These are phyloP conservation scores for Hirtodrosophila cameraria DNA, from an alignment of 2,888 invertebrate genomes.

Conservation along the genomic window DNA sequence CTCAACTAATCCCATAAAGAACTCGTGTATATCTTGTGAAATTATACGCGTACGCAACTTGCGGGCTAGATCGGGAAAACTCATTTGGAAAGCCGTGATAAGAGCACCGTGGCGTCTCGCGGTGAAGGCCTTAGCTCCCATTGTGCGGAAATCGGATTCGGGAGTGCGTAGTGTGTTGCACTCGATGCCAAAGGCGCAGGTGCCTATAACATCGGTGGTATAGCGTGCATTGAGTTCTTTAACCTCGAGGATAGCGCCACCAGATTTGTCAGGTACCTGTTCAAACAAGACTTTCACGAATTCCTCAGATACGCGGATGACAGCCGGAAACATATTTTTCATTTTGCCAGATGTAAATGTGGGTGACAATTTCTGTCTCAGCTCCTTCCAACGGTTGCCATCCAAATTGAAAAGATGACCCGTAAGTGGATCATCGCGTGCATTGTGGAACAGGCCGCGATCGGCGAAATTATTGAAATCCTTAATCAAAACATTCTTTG, in stretches of 20 bases:
- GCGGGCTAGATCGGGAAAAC: constrained; percentile 67
- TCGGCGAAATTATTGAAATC: constrained; percentile 81
- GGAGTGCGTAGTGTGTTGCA: constrained; percentile 82
- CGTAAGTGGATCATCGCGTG: constrained; percentile 81
- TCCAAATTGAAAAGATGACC: constrained; percentile 80
- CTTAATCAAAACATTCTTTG: constrained; percentile 61
- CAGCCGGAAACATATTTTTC: constrained; percentile 73
- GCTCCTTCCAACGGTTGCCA: constrained; percentile 83
- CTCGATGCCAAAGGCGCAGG: constrained; percentile 84
- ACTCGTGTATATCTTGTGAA: constrained; percentile 71
- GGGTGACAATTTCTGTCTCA: constrained; percentile 83
- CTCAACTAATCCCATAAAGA: constrained; percentile 80
- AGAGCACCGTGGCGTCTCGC: constrained; percentile 44
- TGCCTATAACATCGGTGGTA: constrained; percentile 85
- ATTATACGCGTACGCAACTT: constrained; percentile 58
- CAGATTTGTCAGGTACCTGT: constrained; percentile 25
- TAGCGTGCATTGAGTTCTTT: constrained; percentile 84
- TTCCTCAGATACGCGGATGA: constrained; percentile 57
- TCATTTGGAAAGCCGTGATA: constrained; percentile 36
- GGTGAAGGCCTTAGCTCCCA: constrained; percentile 52
- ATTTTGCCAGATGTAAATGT: constrained; percentile 80
- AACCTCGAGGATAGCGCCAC: constrained; percentile 80
- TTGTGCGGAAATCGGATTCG: constrained; percentile 77
- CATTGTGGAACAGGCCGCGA: constrained; percentile 79
- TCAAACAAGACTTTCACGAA: constrained; percentile 49